Percentiles rank a stretch among this genome's conserved stretches.
phyloP scores from a whole-genome alignment of 2,113 vertebrate genomes.

The Tachysurus fulvidraco region DNA sequence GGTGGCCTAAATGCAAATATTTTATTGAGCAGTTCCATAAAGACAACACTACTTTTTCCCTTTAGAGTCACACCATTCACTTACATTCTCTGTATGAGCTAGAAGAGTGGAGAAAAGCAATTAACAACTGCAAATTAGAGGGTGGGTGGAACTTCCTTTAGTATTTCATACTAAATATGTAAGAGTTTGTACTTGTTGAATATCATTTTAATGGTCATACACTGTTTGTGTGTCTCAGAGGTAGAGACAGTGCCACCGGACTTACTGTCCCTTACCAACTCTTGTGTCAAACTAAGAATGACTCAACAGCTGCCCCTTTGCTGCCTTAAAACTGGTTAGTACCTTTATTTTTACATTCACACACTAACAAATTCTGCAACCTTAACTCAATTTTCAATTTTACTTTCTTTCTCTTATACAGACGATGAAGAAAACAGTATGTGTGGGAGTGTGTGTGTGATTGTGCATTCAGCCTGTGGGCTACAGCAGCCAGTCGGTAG shows the following conservation, averaged over 20 bases:
- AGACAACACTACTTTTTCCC: background rate
- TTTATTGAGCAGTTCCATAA: background rate
- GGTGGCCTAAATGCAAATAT: background rate
- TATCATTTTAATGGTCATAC: background rate
- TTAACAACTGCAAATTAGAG: slow-evolving; percentile 65
- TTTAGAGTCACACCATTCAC: slow-evolving; percentile 69
- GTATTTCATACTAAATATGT: background rate
- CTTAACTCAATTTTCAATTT: background rate
- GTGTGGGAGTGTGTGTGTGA: slow-evolving; percentile 70
- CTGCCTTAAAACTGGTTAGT: slow-evolving; percentile 58
- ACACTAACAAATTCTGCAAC: background rate
- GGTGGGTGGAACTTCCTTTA: slow-evolving; percentile 60
- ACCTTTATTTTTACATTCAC: background rate
- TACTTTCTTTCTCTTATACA: slow-evolving; percentile 40
- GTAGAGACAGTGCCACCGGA: slow-evolving; percentile 72
- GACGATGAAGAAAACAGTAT: slow-evolving; percentile 49
- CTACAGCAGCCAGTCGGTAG: slow-evolving; percentile 68
- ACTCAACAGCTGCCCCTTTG: slow-evolving; percentile 71
- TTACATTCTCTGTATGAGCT: slow-evolving; percentile 69
- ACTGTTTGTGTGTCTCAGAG: slow-evolving; percentile 56
- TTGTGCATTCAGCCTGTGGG: slow-evolving; percentile 67
- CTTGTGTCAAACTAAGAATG: slow-evolving; percentile 77
- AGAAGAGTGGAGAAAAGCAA: slow-evolving; percentile 71
- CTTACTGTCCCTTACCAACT: slow-evolving; percentile 70
- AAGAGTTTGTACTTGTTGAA: background rate